phyloP scores from a whole-genome alignment of 2,888 invertebrate genomes.

The Fragum whitleyi region DNA sequence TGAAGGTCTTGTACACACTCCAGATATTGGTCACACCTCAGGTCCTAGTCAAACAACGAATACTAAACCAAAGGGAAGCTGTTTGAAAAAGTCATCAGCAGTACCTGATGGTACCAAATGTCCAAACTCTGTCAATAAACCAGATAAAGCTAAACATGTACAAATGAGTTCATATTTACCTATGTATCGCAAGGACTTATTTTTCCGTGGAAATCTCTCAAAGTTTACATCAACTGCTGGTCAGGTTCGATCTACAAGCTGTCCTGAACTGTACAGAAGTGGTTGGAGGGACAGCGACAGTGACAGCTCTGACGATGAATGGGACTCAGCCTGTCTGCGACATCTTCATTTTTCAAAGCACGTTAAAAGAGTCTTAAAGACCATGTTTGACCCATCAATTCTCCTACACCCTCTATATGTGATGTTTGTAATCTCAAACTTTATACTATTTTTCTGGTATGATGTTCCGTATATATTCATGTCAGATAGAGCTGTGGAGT shows the following conservation, averaged over 20 bases:
- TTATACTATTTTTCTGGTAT: constrained; percentile 92
- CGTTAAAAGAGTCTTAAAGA: constrained; percentile 73
- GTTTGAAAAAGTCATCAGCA: constrained; percentile 52
- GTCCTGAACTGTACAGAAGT: constrained; percentile 91
- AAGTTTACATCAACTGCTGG: constrained; percentile 55
- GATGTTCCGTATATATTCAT: constrained; percentile 98
- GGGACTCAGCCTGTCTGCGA: constrained; percentile 47
- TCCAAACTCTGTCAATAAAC: constrained; percentile 10
- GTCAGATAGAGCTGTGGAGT: constrained; percentile 90
- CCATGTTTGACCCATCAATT: constrained; percentile 81
- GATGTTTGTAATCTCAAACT: constrained; percentile 92
- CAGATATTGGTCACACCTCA: background rate
- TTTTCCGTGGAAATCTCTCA: constrained; percentile 82
- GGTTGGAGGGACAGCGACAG: constrained; percentile 66
- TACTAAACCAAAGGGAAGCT: constrained; percentile 47
- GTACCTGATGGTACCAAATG: background rate
- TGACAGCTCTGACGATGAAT: constrained; percentile 69
- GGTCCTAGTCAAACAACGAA: background rate
- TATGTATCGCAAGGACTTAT: constrained; percentile 82
- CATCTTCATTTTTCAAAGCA: constrained; percentile 70
- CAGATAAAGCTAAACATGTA: constrained; percentile 54
- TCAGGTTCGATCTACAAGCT: constrained; percentile 90
- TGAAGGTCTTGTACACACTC: background rate
- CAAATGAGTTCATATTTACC: constrained; percentile 69
- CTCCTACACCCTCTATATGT: constrained; percentile 78